Conservation (phyloP, 2,113 vertebrate genomes). For the Hippocampus zosterae region DNA sequence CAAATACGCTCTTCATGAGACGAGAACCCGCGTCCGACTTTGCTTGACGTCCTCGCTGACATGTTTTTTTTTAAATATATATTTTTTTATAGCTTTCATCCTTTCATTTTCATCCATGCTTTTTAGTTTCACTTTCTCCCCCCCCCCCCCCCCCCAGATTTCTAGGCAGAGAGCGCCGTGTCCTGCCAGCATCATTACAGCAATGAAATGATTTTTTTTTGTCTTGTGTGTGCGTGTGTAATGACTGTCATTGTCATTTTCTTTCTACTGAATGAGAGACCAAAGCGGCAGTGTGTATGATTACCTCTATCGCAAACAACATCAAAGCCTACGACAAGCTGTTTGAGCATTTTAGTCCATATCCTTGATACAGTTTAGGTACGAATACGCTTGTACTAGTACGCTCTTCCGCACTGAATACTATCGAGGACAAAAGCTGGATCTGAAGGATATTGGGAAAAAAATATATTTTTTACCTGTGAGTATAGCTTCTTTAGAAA, state of each 20-base stretch:
- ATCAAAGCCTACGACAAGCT: neutral
- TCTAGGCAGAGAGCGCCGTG: neutral
- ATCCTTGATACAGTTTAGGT: neutral
- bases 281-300: neutral
- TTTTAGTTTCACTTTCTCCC: neutral
- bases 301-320: neutral
- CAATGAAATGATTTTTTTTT: neutral
- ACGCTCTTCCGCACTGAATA: neutral
- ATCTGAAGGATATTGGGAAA: too few species aligned
- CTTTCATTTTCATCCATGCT: neutral
- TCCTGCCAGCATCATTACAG: neutral
- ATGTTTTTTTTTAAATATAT: neutral
- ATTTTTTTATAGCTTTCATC: neutral
- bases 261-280: neutral
- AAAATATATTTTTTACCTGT: too few species aligned
- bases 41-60: neutral
- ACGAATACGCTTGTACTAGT: neutral
- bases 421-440: too few species aligned
- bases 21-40: neutral
- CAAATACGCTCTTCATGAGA: neutral
- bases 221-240: neutral
- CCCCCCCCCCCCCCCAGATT: neutral
- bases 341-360: neutral
- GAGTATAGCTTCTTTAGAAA: too few species aligned
- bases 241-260: constrained; percentile 3